A percentile compares a stretch with the other conserved stretches of the same genome.
These are phyloP conservation scores for Drosophila ohnishii DNA, from an alignment of 1,140 invertebrate species.

Conservation along the genomic window DNA sequence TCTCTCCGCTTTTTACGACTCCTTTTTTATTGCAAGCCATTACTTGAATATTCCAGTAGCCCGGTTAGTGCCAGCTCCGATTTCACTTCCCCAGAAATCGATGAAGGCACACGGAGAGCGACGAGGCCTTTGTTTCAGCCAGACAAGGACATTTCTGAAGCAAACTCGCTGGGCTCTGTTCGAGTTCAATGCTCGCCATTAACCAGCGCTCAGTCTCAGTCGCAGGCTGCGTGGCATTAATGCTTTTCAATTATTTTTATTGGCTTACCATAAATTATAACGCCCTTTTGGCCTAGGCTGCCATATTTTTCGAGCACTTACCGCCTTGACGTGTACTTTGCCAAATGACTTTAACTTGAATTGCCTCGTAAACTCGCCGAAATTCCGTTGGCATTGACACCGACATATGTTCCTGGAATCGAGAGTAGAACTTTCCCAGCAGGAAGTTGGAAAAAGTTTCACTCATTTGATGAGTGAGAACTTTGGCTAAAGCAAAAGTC, in stretches of 20 bases:
- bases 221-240: conserved; percentile 51
- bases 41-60: conserved; percentile 48
- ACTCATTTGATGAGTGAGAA: neutral
- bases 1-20: conserved; percentile 49
- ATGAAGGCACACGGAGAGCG: conserved; percentile 12
- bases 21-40: conserved; percentile 61
- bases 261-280: conserved; percentile 77
- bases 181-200: conserved; percentile 42
- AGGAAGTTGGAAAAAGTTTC: conserved; percentile 20
- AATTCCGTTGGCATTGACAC: conserved; percentile 25
- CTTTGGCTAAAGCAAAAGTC: neutral
- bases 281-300: conserved; percentile 61
- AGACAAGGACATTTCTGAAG: conserved; percentile 35
- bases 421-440: conserved; percentile 3
- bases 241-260: conserved; percentile 77
- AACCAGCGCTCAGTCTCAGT: conserved; percentile 22
- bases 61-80: conserved; percentile 42
- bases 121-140: conserved; percentile 40
- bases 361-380: conserved; percentile 32
- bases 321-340: conserved; percentile 40
- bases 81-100: conserved; percentile 37
- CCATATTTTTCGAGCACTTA: conserved; percentile 41
- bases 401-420: conserved; percentile 33
- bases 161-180: conserved; percentile 9
- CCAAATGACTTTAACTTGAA: conserved; percentile 34